Evolutionary conservation across 2,113 vertebrate genomes (phyloP).

Genomic region (Dryoscopus gambensis): DNA sequence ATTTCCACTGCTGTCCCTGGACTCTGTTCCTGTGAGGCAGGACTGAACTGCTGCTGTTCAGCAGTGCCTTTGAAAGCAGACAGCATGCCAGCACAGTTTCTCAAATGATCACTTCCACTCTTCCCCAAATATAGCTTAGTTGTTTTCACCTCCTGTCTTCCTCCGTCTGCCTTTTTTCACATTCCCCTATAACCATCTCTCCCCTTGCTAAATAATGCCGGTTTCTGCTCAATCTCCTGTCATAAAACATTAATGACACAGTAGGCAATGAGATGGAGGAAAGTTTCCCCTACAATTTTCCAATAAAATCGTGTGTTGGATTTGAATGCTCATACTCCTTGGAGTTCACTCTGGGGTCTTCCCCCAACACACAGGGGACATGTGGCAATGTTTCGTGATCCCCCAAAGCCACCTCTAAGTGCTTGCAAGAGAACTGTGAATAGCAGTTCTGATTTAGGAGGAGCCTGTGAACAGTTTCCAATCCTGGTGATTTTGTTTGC

Average conservation of each 20-base stretch:
- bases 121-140: neutral
- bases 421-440: neutral
- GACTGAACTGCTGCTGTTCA: neutral
- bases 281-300: neutral
- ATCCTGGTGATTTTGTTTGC: constrained; percentile 21
- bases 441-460: neutral
- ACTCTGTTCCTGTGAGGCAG: neutral
- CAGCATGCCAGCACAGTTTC: neutral
- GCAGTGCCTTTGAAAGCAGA: neutral
- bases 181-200: neutral
- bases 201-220: neutral
- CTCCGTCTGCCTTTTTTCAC: neutral
- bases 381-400: neutral
- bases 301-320: neutral
- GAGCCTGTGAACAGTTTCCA: constrained; percentile 6
- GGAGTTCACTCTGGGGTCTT: neutral
- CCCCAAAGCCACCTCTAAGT: neutral
- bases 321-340: neutral
- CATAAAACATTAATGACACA: neutral
- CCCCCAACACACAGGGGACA: neutral
- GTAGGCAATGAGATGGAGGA: neutral
- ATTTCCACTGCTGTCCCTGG: neutral
- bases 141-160: neutral
- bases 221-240: neutral
- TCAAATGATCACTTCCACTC: neutral